Percentiles rank a stretch among this genome's conserved stretches.
These are phyloP conservation scores for Tenthredo livida DNA, from an alignment of 2,888 invertebrate species.

Conservation along the genomic window DNA sequence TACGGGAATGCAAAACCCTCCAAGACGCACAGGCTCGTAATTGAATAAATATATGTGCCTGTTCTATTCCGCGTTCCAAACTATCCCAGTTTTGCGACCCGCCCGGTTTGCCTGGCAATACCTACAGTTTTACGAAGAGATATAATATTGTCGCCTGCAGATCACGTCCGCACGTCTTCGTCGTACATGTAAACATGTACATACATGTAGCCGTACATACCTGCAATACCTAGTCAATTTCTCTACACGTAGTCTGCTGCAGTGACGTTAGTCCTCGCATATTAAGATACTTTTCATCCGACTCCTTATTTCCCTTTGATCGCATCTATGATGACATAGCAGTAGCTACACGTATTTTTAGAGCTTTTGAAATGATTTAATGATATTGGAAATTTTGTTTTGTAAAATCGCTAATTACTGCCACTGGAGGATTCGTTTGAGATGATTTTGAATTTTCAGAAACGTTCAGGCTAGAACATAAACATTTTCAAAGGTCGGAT, in stretches of 20 bases:
- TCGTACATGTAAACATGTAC: not conserved
- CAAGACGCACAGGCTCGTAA: constrained; percentile 32
- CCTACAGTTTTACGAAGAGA: not conserved
- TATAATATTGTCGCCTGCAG: not conserved
- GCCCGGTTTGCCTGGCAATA: not conserved
- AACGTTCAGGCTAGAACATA: too few species aligned
- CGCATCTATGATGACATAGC: not conserved
- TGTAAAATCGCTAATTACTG: too few species aligned
- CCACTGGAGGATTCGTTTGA: too few species aligned
- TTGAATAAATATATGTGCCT: constrained; percentile 16
- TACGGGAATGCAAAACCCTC: constrained; percentile 7
- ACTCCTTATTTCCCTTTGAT: not conserved
- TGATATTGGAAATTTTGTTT: too few species aligned
- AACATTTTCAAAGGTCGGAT: too few species aligned
- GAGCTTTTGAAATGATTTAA: too few species aligned
- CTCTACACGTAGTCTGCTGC: not conserved
- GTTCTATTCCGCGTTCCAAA: constrained; percentile 44
- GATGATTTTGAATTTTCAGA: too few species aligned
- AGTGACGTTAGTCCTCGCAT: not conserved
- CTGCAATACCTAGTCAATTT: constrained; percentile 3
- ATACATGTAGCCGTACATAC: not conserved
- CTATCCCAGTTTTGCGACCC: constrained; percentile 2
- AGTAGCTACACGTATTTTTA: too few species aligned
- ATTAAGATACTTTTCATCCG: not conserved
- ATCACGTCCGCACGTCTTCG: not conserved